Evolutionary conservation across 2,113 vertebrate species (phyloP).

Genomic region (Xyrauchen texanus): DNA sequence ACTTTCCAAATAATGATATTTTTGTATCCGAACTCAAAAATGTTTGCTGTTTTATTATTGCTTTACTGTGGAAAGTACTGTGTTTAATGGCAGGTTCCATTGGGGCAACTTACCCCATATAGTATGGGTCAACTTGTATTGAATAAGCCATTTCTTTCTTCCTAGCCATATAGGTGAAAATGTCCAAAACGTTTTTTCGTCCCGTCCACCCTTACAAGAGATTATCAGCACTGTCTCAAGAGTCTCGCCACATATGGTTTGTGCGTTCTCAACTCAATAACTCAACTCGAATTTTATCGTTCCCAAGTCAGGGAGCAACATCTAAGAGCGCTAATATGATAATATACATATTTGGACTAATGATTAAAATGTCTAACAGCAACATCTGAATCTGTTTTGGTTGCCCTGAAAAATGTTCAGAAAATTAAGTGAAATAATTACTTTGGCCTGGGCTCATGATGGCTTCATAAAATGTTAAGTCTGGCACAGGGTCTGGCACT

Average conservation of each 20-base stretch:
- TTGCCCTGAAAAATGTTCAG: slow-evolving; percentile 18
- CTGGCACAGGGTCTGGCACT: slow-evolving; percentile 18
- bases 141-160: too few relatives aligned
- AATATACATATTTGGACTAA: slow-evolving; percentile 37
- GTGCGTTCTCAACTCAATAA: slow-evolving; percentile 10
- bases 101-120: too few relatives aligned
- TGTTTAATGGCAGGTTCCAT: too few relatives aligned
- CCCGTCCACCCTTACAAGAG: neutral
- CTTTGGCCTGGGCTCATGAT: slow-evolving; percentile 8
- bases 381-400: slow-evolving; percentile 20
- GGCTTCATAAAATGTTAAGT: slow-evolving; percentile 33
- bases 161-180: too few relatives aligned
- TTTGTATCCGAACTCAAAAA: too few relatives aligned
- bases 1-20: too few relatives aligned
- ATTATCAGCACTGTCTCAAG: slow-evolving; percentile 25
- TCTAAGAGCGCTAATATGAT: slow-evolving; percentile 33
- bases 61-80: too few relatives aligned
- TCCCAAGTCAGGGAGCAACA: slow-evolving; percentile 10
- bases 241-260: slow-evolving; percentile 28
- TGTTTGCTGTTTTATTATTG: too few relatives aligned
- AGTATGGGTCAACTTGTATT: too few relatives aligned
- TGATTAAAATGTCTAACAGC: slow-evolving; percentile 30
- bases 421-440: slow-evolving; percentile 38
- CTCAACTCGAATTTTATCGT: slow-evolving; percentile 12
- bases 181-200: too few relatives aligned